Base-by-base conservation (phyloP, 1,140 invertebrate species). In the Maconellicoccus hirsutus region DNA sequence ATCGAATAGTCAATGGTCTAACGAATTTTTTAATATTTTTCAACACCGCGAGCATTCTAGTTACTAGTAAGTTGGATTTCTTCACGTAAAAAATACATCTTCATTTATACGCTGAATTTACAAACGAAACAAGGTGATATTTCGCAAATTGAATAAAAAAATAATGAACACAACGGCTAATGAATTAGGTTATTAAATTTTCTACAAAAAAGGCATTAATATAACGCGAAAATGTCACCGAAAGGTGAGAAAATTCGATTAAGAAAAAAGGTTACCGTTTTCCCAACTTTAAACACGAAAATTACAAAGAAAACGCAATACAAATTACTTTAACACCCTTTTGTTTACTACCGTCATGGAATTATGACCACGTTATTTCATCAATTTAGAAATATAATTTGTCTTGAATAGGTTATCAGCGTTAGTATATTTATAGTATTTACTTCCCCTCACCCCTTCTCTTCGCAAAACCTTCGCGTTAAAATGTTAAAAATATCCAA, bases 341-440 rank as follows among this genome's bases (percentile, higher is more conserved):
- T 66, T 66, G 61, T 66, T 66, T 66, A 66, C 61, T 23, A 4
- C 61, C 61, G 61, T 66, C 61, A 66, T 66, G 61, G 61, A 66
- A 66, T 66, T 66, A 66, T 66, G 61, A 66, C 25, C 19, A 66
- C 61, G 61, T 66, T 66, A 25, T 14, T 66, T 66, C 61, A 66
- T 66, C 61, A 66, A 66, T 66, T 66, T 23, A 12, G 22, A 66
- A 66, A 23, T 66, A 66, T 66, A 66, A 66, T 66, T 66, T 66
- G 2, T 66, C 22, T 22, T 16, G 61, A 66, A 66, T 66, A 66
- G 61, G 25, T 66, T 66, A 52, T 19, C 29, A 33, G 29, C 29
- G 29, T 3, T 33, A 3, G 29, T 6, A 33, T 33, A 33, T 33
- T 33, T 12, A 12, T 33, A 33, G 29, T 33, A 33, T 33, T 33